Evolutionary conservation across 2,113 vertebrate species (phyloP).

Genomic region (Boleophthalmus pectinirostris): DNA sequence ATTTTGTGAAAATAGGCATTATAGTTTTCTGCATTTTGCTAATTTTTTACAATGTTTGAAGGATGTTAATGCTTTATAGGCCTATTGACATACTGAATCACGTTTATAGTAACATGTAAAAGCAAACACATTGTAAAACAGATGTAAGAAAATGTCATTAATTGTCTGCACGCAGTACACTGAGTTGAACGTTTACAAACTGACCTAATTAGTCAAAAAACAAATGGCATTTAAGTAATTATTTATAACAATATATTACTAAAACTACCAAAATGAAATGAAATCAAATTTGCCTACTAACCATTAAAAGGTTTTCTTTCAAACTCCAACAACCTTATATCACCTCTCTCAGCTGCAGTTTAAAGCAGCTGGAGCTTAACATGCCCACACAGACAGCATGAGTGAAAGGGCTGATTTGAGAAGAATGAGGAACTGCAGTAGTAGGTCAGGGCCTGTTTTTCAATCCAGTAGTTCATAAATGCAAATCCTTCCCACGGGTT

Average conservation of each 20-base stretch:
- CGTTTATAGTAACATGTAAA: no score
- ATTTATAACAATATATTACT: no score
- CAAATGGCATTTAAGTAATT: no score
- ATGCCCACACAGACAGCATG: conserved; percentile 27
- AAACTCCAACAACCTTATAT: background rate
- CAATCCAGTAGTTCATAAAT: conserved; percentile 35
- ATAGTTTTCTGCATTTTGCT: background rate
- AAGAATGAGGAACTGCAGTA: conserved; percentile 27
- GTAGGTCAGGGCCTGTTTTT: conserved; percentile 26
- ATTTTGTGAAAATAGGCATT: background rate
- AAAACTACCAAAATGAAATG: no score
- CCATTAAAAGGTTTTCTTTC: background rate
- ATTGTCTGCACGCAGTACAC: no score
- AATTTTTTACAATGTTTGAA: no score
- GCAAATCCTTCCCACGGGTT: conserved; percentile 51
- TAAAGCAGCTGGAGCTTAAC: background rate
- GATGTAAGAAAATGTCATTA: no score
- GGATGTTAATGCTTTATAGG: no score
- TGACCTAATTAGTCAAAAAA: no score
- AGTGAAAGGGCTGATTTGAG: conserved; percentile 28
- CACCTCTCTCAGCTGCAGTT: background rate
- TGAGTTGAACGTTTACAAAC: no score
- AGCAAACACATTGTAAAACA: no score
- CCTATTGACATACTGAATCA: no score
- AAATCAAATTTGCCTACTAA: background rate